These are phyloP conservation scores for Drosophila suboccidentalis DNA, from an alignment of 2,888 invertebrate genomes.

Conservation along the genomic window DNA sequence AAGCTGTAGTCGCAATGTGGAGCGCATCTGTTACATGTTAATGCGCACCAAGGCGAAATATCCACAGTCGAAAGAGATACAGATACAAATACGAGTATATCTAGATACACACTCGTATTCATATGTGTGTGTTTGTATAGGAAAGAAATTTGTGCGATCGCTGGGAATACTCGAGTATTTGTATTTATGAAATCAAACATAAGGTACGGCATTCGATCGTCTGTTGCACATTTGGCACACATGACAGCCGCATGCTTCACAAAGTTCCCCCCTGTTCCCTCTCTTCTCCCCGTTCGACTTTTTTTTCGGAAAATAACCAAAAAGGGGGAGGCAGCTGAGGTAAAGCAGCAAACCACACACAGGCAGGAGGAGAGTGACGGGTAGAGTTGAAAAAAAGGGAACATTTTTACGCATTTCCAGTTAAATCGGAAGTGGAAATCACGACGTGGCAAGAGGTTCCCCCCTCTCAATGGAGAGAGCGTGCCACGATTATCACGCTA, in stretches of 20 bases:
- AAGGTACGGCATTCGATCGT: slow-evolving; percentile 70
- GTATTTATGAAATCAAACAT: slow-evolving; percentile 80
- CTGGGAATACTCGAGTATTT: slow-evolving; percentile 50
- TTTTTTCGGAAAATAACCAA: slow-evolving; percentile 33
- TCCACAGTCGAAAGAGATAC: slow-evolving; percentile 33
- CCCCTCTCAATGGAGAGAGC: slow-evolving; percentile 39
- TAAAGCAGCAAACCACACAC: slow-evolving; percentile 54
- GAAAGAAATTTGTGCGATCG: slow-evolving; percentile 37
- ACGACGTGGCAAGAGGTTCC: slow-evolving; percentile 31
- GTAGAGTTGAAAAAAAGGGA: slow-evolving; percentile 20
- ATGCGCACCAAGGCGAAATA: slow-evolving; percentile 66
- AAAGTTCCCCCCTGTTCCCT: slow-evolving; percentile 6
- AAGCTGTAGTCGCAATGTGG: slow-evolving; percentile 73
- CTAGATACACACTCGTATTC: slow-evolving; percentile 12
- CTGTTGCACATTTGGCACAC: slow-evolving; percentile 77
- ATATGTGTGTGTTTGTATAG: slow-evolving; percentile 17
- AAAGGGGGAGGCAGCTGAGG: slow-evolving; percentile 21
- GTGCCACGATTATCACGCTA: slow-evolving; percentile 82
- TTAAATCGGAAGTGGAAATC: slow-evolving; percentile 80
- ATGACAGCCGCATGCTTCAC: slow-evolving; percentile 76
- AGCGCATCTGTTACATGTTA: slow-evolving; percentile 83
- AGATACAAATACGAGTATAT: slow-evolving; percentile 34
- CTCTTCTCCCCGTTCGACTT: background rate
- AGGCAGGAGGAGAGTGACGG: slow-evolving; percentile 13
- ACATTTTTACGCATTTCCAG: slow-evolving; percentile 68